Evolutionary conservation across 2,113 vertebrate genomes (phyloP), one percentile per base, ranked within the genome.

Genomic region (Otolemur garnettii): DNA sequence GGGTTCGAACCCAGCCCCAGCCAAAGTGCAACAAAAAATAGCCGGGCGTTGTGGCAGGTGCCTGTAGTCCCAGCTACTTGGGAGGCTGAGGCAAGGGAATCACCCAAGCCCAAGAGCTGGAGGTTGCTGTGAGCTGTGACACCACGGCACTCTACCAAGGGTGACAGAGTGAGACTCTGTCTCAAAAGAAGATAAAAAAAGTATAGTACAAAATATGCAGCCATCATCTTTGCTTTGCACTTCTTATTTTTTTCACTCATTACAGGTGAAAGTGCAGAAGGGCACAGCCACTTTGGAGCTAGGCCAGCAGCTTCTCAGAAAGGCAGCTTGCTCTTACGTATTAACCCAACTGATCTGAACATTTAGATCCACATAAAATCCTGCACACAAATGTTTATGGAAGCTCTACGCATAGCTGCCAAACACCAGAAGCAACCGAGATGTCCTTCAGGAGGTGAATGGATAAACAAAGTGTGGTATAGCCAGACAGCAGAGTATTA

Each of bases 391-490:
- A 12, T 1, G 8, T 7, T 6, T 30, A 8, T 0, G 3, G 5
- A 59, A 59, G 69, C 57, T 38, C 55, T 79, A 55, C 64, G 33
- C 2, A 0, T 17, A 9, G 28, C 0, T 8, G 77, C 38, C 2
- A 9, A 13, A 75, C 5, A 6, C 0, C 45, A 50, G 45, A 50
- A 50, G 28, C 18, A 42, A 53, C 26, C 2, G 3, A 30, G 69
- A 38, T 1, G n/a, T 24, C 69, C 62, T 64, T 30, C 2, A 0
- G 4, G 0, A 22, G 84, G 42, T 6, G 8, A 35, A 13, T 0
- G 30, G 55, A 22, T 4, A 7, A 35, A 19, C n/a, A 33, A 4
- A 26, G 30, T 0, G 10, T 28, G 69, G 62, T 0, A 0, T 1
- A 50, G 22, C 10, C 57, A 5, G 0, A n/a, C 14, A 12, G 0